Base-by-base conservation (phyloP, 2,888 invertebrate genomes). In the Leucoma salicis region DNA sequence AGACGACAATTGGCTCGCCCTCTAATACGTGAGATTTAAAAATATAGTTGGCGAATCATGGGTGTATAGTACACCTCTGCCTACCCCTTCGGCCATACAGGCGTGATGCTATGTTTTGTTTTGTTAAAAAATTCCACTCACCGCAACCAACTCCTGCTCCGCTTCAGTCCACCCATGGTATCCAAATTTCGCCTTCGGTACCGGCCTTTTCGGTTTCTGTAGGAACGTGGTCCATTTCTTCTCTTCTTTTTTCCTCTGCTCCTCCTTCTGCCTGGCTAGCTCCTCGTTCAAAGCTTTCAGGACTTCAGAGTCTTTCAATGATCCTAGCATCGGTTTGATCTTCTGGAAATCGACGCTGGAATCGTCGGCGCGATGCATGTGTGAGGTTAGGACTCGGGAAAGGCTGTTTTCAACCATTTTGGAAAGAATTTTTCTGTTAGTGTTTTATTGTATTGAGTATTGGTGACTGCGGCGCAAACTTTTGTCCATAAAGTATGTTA, bases 191-290 rank as follows among this genome's bases (percentile, higher is more conserved):
- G 63, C 70, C 18, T 62, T 74, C 0, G 94, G 94, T 51, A 92
- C 91, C 0, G 95, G 93, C 13, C 94, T 83, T 56, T 92, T 91
- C 0, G 95, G 95, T 61, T 93, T 94, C 74, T 94, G 93, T 48
- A 96, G 70, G 66, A 95, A 96, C 18, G 94, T 95, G 2, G 95
- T 94, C 90, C 93, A 94, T 57, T 92, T 92, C 57, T 91, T 91
- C 53, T 91, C 90, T 27, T 92, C 91, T 33, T 91, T 90, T 50
- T 88, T 83, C 47, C 90, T 91, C 46, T 86, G 81, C 51, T 91
- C 90, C 12, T 80, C 83, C 53, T 79, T 86, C 2, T 87, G 78
- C 59, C 85, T 89, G 44, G 77, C 57, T 24, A 91, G 70, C 55
- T 92, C 92, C 33, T 91, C 92, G 55, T 93, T 92, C 15, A 93